Percentiles rank a stretch among this genome's conserved stretches.
Evolutionary conservation across 1,140 invertebrate species (phyloP).

Genomic region (Diabrotica virgifera): DNA sequence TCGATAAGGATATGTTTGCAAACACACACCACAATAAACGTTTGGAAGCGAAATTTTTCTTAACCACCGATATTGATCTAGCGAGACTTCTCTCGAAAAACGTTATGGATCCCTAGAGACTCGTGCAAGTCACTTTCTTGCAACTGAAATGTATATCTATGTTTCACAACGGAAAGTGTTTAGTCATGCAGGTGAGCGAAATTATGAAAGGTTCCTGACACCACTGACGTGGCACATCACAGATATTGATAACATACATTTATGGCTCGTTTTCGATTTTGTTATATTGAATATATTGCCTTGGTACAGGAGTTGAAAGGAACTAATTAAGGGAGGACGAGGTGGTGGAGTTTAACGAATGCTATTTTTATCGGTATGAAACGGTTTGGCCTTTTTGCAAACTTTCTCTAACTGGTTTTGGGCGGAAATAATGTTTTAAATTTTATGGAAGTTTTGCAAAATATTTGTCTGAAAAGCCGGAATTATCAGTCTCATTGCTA

Average conservation of each 20-base stretch:
- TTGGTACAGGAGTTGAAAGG: neutral
- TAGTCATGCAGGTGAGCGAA: slow-evolving; percentile 23
- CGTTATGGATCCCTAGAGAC: slow-evolving; percentile 24
- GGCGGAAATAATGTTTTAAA: too few species aligned
- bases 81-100: slow-evolving; percentile 10
- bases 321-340: neutral
- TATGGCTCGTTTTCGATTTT: slow-evolving; percentile 6
- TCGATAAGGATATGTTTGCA: neutral
- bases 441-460: too few species aligned
- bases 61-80: slow-evolving; percentile 7
- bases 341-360: too few species aligned
- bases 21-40: slow-evolving; percentile 6
- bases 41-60: slow-evolving; percentile 5
- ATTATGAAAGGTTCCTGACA: slow-evolving; percentile 20
- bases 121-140: slow-evolving; percentile 25
- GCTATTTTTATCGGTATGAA: too few species aligned
- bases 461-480: too few species aligned
- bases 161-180: slow-evolving; percentile 8
- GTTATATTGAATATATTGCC: slow-evolving; percentile 5
- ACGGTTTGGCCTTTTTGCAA: too few species aligned
- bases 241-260: slow-evolving; percentile 12
- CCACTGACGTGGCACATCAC: slow-evolving; percentile 7
- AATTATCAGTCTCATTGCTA: too few species aligned
- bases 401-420: too few species aligned
- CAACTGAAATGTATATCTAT: slow-evolving; percentile 21